Conservation (phyloP, 2,888 invertebrate genomes). For the Ormia ochracea region DNA sequence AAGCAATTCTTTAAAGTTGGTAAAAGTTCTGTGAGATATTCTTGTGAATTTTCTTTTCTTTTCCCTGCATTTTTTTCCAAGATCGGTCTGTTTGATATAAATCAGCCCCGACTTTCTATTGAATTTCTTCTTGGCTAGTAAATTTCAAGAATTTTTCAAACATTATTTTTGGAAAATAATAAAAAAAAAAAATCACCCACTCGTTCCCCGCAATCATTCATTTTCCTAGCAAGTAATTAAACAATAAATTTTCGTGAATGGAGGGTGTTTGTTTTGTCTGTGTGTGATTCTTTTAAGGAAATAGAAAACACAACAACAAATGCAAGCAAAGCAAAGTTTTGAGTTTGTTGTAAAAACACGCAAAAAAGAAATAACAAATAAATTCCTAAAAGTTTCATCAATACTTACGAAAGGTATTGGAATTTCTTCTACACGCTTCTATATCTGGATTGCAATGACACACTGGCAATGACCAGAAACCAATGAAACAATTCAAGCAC, state of each 20-base stretch:
- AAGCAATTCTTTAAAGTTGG: too few species aligned
- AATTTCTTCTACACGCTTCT: conserved; percentile 31
- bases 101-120: too few species aligned
- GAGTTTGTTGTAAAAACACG: not conserved
- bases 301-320: conserved; percentile 2
- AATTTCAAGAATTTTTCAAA: too few species aligned
- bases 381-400: conserved; percentile 19
- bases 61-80: too few species aligned
- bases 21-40: too few species aligned
- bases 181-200: too few species aligned
- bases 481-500: conserved; percentile 8
- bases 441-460: conserved; percentile 30
- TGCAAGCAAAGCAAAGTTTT: conserved; percentile 24
- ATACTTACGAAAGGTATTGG: conserved; percentile 43
- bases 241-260: conserved; percentile 19
- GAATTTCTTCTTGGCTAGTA: too few species aligned
- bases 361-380: not conserved
- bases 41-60: too few species aligned
- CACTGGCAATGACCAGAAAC: conserved; percentile 33
- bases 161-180: too few species aligned
- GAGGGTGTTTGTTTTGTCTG: conserved; percentile 44
- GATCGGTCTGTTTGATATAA: too few species aligned
- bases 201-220: too few species aligned
- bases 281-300: conserved; percentile 1
- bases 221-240: too few species aligned